Conservation (phyloP, 1,140 invertebrate genomes). For the Drosophila biarmipes region DNA sequence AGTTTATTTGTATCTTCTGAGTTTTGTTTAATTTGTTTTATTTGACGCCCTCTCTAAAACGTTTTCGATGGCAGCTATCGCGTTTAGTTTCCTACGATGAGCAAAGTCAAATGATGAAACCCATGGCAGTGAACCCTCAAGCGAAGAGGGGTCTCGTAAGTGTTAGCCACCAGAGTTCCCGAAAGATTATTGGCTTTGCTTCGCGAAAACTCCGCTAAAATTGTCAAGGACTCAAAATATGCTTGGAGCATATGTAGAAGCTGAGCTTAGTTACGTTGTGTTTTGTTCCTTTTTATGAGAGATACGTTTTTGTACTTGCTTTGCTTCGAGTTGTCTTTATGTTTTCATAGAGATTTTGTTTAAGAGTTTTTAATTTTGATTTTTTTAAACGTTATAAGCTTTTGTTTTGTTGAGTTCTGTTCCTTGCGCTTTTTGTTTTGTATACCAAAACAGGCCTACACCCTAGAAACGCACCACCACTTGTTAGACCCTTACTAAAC, state of each 20-base stretch:
- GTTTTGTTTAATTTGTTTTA: slow-evolving; percentile 38
- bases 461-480: slow-evolving; percentile 21
- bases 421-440: slow-evolving; percentile 34
- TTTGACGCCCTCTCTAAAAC: slow-evolving; percentile 12
- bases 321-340: slow-evolving; percentile 8
- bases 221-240: slow-evolving; percentile 48
- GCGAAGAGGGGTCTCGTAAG: slow-evolving; percentile 63
- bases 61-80: slow-evolving; percentile 51
- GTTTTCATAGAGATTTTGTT: not conserved
- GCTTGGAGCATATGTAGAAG: slow-evolving; percentile 52
- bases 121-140: slow-evolving; percentile 18
- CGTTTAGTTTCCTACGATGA: slow-evolving; percentile 76
- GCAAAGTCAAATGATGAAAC: slow-evolving; percentile 34
- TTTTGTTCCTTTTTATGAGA: slow-evolving; percentile 26
- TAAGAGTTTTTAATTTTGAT: not conserved
- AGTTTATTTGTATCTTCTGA: slow-evolving; percentile 18
- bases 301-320: slow-evolving; percentile 9
- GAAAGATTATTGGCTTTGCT: slow-evolving; percentile 56
- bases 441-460: slow-evolving; percentile 22
- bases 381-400: slow-evolving; percentile 11
- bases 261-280: slow-evolving; percentile 46
- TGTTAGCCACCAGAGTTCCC: slow-evolving; percentile 32
- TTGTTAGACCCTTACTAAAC: slow-evolving; percentile 36
- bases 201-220: slow-evolving; percentile 42
- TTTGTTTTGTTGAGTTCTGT: slow-evolving; percentile 24